Base-by-base conservation (phyloP, 2,113 vertebrate species). In the Protobothrops flavoviridis region DNA sequence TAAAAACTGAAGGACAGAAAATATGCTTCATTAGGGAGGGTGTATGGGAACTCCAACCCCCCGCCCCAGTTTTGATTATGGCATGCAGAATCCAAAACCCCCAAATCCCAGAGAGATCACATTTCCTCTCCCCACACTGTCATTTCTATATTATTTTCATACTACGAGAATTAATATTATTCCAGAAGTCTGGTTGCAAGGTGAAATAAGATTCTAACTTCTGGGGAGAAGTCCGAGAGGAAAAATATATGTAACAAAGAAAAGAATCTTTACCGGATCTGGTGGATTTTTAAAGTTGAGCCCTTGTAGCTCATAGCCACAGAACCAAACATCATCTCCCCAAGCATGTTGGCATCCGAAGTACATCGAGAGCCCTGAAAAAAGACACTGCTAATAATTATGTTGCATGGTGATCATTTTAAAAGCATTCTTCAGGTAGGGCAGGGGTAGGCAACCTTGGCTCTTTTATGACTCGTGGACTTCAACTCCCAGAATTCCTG, bases 281-380 rank as follows among this genome's bases (percentile, higher is more conserved):
- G 99, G 96, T 99, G 99, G 95, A 99, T 99, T 97, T 99, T 99
- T 94, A 99, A 90, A 0, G 99, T 99, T 17, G 99, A 99, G 81
- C 99, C 99, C 97, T 99, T 99, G 97, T 99, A 99, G 97, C 99
- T 99, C 99, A 99, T 99, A 43, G 99, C 99, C 95, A 99, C 99
- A 23, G 99, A 99, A 89, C 99, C 99, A 97, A 99, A 99, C 99
- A 99, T 99, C 99, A 99, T 99, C 96, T 99, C 99, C 90, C 99
- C 99, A 93, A 99, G 98, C 99, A 99, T 99, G 94, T 98, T 99
- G 95, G 99, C 99, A 96, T 99, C 99, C 4, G 99, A 99, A 17
- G 99, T 98, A 94, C 98, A 99, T 74, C 98, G 98, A 52, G 99
- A 98, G 86, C 98, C 98, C 99, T 99, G 95, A 4, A 92, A 94